Conservation (phyloP, 2,888 invertebrate genomes). For the Ganaspis brasiliensis region DNA sequence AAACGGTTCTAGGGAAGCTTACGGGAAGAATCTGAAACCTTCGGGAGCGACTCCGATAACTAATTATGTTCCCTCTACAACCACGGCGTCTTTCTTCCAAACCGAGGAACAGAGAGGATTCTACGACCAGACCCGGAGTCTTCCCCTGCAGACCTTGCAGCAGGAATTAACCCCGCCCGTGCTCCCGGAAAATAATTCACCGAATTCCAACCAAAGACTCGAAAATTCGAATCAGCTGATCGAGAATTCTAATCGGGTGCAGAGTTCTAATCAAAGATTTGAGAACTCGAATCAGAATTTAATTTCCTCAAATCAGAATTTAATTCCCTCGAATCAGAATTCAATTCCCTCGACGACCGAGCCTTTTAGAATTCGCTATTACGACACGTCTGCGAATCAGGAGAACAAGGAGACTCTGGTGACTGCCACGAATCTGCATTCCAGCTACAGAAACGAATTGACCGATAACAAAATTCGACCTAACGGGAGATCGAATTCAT, state of each 20-base stretch:
- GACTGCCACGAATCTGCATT: conserved; percentile 70
- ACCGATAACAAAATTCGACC: conserved; percentile 53
- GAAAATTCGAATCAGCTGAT: neutral
- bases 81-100: conserved; percentile 71
- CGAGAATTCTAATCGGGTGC: neutral
- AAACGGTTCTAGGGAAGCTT: conserved; percentile 81
- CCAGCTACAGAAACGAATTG: conserved; percentile 68
- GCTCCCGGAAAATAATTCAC: too few species aligned
- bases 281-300: conserved; percentile 6
- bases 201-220: neutral
- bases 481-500: conserved; percentile 56
- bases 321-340: conserved; percentile 39
- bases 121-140: conserved; percentile 49
- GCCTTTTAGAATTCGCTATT: conserved; percentile 72
- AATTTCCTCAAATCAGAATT: conserved; percentile 31
- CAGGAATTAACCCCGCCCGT: conserved; percentile 60
- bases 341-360: conserved; percentile 63
- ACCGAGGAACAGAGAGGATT: conserved; percentile 54
- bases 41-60: conserved; percentile 79
- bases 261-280: neutral
- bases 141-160: conserved; percentile 41
- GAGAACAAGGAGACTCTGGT: conserved; percentile 64
- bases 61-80: conserved; percentile 75
- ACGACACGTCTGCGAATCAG: conserved; percentile 65
- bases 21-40: conserved; percentile 82